Conservation (phyloP, 2,113 vertebrate genomes). For the Corydoras sp. region DNA sequence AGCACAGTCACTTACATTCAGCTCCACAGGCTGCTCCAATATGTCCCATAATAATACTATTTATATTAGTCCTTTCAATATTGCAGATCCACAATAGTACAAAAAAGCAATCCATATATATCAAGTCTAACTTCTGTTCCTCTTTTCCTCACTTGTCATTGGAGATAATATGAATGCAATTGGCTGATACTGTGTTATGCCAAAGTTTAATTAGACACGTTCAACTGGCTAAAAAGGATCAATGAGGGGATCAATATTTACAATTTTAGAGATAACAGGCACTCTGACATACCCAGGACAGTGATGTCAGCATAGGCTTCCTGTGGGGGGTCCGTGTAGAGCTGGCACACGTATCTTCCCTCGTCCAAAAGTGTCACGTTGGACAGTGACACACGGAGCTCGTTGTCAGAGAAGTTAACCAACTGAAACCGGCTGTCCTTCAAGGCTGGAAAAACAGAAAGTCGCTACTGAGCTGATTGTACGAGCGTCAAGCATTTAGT, state of each 20-base stretch:
- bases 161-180: slow-evolving; percentile 61
- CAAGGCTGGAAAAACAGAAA: slow-evolving; percentile 72
- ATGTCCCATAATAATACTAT: slow-evolving; percentile 60
- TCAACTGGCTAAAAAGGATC: slow-evolving; percentile 48
- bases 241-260: slow-evolving; percentile 39
- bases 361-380: slow-evolving; percentile 96
- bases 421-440: slow-evolving; percentile 99
- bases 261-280: slow-evolving; percentile 23
- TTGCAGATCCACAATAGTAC: slow-evolving; percentile 60
- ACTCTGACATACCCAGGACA: slow-evolving; percentile 81
- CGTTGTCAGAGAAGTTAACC: slow-evolving; percentile 99
- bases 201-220: slow-evolving; percentile 59
- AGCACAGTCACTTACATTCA: slow-evolving; percentile 67
- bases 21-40: slow-evolving; percentile 66
- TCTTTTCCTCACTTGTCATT: slow-evolving; percentile 56
- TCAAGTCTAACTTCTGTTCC: slow-evolving; percentile 67
- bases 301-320: slow-evolving; percentile 93
- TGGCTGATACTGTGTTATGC: slow-evolving; percentile 70
- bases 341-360: slow-evolving; percentile 95
- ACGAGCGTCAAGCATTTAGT: background rate
- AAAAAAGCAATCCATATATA: slow-evolving; percentile 46
- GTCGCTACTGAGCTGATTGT: background rate
- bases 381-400: slow-evolving; percentile 93
- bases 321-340: slow-evolving; percentile 96
- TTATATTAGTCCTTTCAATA: slow-evolving; percentile 60